phyloP scores from a whole-genome alignment of 2,113 vertebrate species.

The Myotis brandtii region DNA sequence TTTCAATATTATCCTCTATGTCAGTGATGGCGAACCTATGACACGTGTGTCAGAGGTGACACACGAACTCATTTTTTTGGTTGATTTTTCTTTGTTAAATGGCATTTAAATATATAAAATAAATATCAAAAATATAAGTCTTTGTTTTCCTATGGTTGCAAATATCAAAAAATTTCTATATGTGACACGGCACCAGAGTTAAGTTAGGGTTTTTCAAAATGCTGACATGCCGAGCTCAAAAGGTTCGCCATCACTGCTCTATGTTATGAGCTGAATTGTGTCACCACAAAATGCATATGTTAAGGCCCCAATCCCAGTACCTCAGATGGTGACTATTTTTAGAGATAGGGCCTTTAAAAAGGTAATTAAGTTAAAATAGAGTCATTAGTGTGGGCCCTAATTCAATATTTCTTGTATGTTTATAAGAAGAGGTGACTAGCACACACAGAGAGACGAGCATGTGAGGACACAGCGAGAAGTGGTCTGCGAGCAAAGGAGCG shows the following conservation, averaged over 20 bases:
- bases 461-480: not conserved
- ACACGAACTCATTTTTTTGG: no score
- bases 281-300: not conserved
- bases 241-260: not conserved
- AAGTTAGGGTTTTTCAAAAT: no score
- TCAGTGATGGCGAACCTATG: no score
- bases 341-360: not conserved
- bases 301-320: not conserved
- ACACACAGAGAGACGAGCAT: not conserved
- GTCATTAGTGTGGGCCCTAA: not conserved
- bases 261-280: not conserved
- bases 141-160: no score
- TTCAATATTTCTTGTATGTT: not conserved
- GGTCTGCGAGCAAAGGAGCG: not conserved
- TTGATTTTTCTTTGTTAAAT: no score
- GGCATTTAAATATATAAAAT: no score
- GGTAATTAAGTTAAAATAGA: not conserved
- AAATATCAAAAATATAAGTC: no score
- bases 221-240: no score
- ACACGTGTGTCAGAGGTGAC: no score
- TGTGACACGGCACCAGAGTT: no score
- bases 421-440: not conserved
- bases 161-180: no score
- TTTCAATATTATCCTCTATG: not conserved
- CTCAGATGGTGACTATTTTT: not conserved